Conservation (phyloP, 2,888 invertebrate genomes). For the Diarsia brunnea region DNA sequence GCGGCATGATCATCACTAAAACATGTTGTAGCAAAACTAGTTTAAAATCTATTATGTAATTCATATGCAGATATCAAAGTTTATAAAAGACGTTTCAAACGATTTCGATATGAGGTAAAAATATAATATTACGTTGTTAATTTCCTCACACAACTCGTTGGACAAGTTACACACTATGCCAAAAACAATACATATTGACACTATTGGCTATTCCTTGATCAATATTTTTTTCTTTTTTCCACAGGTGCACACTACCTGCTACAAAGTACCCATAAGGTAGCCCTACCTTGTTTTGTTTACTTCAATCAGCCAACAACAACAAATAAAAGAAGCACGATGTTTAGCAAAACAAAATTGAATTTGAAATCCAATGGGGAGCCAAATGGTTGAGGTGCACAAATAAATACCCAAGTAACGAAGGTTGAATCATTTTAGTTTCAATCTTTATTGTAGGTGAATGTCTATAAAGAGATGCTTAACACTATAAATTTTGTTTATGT, state of each 20-base stretch:
- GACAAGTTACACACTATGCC: background rate
- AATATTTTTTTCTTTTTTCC: background rate
- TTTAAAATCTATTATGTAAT: background rate
- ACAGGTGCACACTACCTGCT: background rate
- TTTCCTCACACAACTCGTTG: constrained; percentile 14
- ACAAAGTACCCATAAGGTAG: background rate
- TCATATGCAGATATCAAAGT: background rate
- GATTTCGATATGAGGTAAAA: constrained; percentile 15
- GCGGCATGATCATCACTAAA: background rate
- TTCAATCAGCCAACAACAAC: background rate
- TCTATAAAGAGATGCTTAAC: background rate
- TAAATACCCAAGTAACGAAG: background rate
- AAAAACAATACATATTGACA: constrained; percentile 1
- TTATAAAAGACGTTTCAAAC: background rate
- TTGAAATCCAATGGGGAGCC: background rate
- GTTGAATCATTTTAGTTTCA: background rate
- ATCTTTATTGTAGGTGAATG: background rate
- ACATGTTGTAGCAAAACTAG: background rate
- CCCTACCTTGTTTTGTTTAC: background rate
- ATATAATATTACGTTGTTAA: background rate
- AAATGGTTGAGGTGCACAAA: background rate
- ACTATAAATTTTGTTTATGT: background rate
- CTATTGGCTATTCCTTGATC: background rate
- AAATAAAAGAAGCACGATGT: background rate
- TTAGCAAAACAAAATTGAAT: background rate